A percentile compares a stretch with the other conserved stretches of the same genome.
phyloP scores from a whole-genome alignment of 2,888 invertebrate species.

The Strigamia transsilvanica region DNA sequence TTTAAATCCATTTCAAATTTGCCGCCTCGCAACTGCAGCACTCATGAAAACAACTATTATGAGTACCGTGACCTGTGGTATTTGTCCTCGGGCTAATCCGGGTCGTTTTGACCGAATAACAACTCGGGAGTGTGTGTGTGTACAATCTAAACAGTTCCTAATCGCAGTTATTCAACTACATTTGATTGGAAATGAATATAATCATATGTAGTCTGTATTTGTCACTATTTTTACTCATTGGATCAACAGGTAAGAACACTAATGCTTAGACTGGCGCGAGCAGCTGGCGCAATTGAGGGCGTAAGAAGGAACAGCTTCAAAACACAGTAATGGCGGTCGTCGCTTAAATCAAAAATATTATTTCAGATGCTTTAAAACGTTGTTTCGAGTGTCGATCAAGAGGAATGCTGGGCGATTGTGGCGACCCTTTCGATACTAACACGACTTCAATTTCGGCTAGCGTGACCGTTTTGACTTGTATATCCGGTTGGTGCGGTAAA shows the following conservation, averaged over 20 bases:
- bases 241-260: constrained; percentile 3
- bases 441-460: constrained; percentile 68
- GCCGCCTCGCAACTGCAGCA: too few relatives aligned
- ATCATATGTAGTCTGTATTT: neutral
- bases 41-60: too few relatives aligned
- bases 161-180: neutral
- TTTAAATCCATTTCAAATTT: too few relatives aligned
- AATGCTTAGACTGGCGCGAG: too few relatives aligned
- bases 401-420: constrained; percentile 86
- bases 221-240: neutral
- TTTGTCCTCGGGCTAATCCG: too few relatives aligned
- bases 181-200: neutral
- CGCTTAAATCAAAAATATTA: neutral
- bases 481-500: constrained; percentile 93
- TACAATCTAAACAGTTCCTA: neutral
- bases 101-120: too few relatives aligned
- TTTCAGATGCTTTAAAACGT: constrained; percentile 69
- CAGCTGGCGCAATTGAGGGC: neutral
- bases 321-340: neutral
- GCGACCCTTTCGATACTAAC: constrained; percentile 84
- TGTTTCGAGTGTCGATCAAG: constrained; percentile 87
- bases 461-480: constrained; percentile 80
- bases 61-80: too few relatives aligned
- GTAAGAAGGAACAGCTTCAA: neutral
- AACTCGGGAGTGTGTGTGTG: neutral